Evolutionary conservation across 2,113 vertebrate genomes (phyloP).

Genomic region (Nerophis lumbriciformis): DNA sequence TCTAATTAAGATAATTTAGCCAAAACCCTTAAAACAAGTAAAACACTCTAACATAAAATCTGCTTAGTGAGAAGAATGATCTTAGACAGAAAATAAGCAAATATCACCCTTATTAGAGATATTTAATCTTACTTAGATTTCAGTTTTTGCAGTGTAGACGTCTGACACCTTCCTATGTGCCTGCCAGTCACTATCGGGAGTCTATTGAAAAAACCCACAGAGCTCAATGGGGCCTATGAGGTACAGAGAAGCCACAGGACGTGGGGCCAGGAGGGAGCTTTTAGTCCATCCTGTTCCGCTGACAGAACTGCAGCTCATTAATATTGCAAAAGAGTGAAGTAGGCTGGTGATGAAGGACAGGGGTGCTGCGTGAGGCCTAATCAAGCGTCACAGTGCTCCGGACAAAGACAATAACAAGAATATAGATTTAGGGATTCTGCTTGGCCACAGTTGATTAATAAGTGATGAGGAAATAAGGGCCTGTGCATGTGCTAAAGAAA

Average conservation of each 20-base stretch:
- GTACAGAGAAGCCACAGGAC: constrained; percentile 8
- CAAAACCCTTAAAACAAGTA: no score
- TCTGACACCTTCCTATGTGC: neutral
- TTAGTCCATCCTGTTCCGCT: constrained; percentile 41
- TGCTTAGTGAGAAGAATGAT: no score
- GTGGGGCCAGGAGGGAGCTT: constrained; percentile 44
- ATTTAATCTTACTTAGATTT: no score
- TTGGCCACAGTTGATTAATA: constrained; percentile 52
- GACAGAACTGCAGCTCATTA: constrained; percentile 49
- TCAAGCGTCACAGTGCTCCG: constrained; percentile 38
- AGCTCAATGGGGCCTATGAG: neutral
- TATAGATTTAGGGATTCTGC: constrained; percentile 49
- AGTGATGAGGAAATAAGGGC: constrained; percentile 54
- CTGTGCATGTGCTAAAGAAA: constrained; percentile 30
- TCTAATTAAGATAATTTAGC: no score
- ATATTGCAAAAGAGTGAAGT: constrained; percentile 67
- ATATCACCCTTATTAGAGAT: no score
- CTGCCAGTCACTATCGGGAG: neutral
- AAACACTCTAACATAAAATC: no score
- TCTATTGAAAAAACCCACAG: neutral
- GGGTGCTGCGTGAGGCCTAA: constrained; percentile 35
- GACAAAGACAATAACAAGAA: constrained; percentile 31
- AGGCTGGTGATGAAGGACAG: constrained; percentile 42
- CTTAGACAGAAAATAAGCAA: no score
- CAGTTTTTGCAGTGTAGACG: no score